phyloP scores from a whole-genome alignment of 2,888 invertebrate genomes.

The Drosophila falleni region DNA sequence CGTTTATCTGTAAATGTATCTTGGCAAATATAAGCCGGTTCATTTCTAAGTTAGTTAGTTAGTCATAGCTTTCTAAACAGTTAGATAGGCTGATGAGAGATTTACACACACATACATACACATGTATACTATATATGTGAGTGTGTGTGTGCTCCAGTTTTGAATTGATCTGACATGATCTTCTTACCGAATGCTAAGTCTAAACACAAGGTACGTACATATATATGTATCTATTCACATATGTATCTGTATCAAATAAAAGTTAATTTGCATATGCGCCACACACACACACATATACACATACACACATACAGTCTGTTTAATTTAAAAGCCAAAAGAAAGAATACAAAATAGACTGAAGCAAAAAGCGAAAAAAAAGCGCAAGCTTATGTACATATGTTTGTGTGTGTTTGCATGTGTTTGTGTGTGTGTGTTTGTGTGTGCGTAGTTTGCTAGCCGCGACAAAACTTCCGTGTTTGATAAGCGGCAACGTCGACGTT shows the following conservation, averaged over 20 bases:
- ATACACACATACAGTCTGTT: slow-evolving; percentile 21
- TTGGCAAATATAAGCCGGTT: slow-evolving; percentile 16
- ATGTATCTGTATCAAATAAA: slow-evolving; percentile 34
- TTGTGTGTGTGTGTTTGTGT: slow-evolving; percentile 15
- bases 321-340: slow-evolving; percentile 49
- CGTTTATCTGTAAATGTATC: slow-evolving; percentile 28
- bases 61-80: slow-evolving; percentile 50
- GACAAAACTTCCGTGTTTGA: slow-evolving; percentile 75
- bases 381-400: slow-evolving; percentile 9
- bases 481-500: slow-evolving; percentile 56
- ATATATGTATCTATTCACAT: not conserved
- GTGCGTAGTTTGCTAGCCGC: slow-evolving; percentile 56
- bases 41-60: slow-evolving; percentile 32
- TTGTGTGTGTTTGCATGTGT: not conserved
- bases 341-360: slow-evolving; percentile 20
- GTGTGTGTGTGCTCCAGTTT: slow-evolving; percentile 38
- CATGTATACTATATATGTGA: not conserved
- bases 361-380: slow-evolving; percentile 17
- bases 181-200: slow-evolving; percentile 18
- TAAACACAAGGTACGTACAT: slow-evolving; percentile 6
- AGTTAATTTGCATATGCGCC: slow-evolving; percentile 45
- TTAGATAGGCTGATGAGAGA: slow-evolving; percentile 41
- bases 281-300: slow-evolving; percentile 2
- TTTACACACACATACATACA: not conserved
- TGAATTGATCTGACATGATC: slow-evolving; percentile 37